Base-by-base conservation (phyloP, 2,113 vertebrate species). In the Petroica traversi region DNA sequence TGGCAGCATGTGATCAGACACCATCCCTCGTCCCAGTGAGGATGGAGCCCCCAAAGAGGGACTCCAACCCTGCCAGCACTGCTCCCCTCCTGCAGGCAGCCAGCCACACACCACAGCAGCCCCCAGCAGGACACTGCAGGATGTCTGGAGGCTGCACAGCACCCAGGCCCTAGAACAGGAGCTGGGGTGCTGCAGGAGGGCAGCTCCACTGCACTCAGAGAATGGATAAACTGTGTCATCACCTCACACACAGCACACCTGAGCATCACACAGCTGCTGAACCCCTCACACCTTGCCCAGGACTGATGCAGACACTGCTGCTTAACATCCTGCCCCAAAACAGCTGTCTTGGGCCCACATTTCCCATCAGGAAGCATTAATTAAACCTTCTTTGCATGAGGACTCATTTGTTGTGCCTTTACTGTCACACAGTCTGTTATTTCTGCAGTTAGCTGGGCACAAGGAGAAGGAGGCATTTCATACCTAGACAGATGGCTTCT, bases 401-500 rank as follows among this genome's bases (percentile, higher is more conserved):
- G 6, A 78, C 16, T 59, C 23, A 26, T 75, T 34, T 87, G 22
- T 48, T n/a, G 33, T n/a, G 36, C 19, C 4, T 17, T 67, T 38
- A 43, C 45, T 86, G 25, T 11, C 52, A 54, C 3, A 0, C 9
- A 78, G 25, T 6, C 58, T 88, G 57, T 41, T 74, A 62, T 33
- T 73, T 51, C 54, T 81, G 24, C 59, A 55, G 22, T 43, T 38
- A 73, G 77, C 13, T 69, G 51, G 38, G 41, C 57, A 76, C 58
- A 64, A 61, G 26, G 68, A 80, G n/a, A 26, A 51, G 3, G 38
- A 34, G 33, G 22, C 57, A 26, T 22, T 80, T 59, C 98, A 96
- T 89, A 99, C 99, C 99, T 92, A 99, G 97, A 90, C 99, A 99
- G 85, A 99, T 98, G 6, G 99, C 99, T 88, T 99, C 99, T 68